Conservation (phyloP, 2,888 invertebrate species). For the Hemistola chrysoprasaria region DNA sequence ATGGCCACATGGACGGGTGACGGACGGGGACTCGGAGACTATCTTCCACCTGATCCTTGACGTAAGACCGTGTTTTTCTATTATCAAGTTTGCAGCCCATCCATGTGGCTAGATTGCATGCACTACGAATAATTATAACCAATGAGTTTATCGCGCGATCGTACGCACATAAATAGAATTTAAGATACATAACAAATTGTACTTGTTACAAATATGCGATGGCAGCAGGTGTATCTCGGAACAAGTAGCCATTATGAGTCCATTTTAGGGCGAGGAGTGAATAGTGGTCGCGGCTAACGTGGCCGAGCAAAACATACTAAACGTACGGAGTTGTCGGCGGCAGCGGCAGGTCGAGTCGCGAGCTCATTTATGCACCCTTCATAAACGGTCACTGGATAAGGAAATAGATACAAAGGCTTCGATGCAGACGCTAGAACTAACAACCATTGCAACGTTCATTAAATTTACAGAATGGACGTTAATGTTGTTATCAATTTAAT, state of each 20-base stretch:
- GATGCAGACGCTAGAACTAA: conserved; percentile 23
- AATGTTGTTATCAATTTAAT: neutral
- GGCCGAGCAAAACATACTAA: conserved; percentile 62
- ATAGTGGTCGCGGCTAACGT: conserved; percentile 59
- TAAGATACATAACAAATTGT: conserved; percentile 59
- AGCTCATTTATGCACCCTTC: conserved; percentile 78
- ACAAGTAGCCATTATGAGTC: conserved; percentile 77
- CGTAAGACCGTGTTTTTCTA: too few species aligned
- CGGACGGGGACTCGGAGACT: too few species aligned
- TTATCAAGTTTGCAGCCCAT: conserved; percentile 19
- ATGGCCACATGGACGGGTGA: conserved; percentile 47
- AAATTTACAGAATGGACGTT: neutral
- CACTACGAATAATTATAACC: conserved; percentile 12
- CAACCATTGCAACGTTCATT: conserved; percentile 14
- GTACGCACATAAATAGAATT: conserved; percentile 43
- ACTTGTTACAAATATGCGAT: conserved; percentile 63
- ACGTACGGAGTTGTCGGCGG: conserved; percentile 47
- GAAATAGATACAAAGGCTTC: conserved; percentile 50
- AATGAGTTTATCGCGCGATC: conserved; percentile 30
- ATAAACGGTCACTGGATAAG: conserved; percentile 67
- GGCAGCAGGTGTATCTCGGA: conserved; percentile 75
- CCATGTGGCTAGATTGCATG: conserved; percentile 43
- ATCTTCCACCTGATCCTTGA: too few species aligned
- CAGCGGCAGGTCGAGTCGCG: conserved; percentile 37
- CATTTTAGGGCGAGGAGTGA: conserved; percentile 76